Conservation (phyloP, 2,113 vertebrate genomes). For the Etheostoma spectabile region DNA sequence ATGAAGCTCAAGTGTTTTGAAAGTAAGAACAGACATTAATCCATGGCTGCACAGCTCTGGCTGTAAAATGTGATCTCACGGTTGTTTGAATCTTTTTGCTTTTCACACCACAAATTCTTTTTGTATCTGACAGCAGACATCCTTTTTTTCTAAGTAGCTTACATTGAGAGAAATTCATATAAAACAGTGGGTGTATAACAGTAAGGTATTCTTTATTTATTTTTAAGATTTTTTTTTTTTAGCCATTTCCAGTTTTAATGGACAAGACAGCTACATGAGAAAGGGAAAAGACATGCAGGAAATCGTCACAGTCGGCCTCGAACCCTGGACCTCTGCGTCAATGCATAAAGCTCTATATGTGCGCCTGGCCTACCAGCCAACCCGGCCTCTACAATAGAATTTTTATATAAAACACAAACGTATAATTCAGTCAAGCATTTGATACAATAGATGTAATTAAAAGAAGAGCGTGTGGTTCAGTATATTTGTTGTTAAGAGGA, state of each 20-base stretch:
- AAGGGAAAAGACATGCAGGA: no score
- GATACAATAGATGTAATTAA: neutral
- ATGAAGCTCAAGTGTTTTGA: slow-evolving; percentile 11
- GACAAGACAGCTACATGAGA: no score
- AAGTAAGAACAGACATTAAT: slow-evolving; percentile 7
- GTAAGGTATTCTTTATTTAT: no score
- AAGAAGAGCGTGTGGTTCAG: neutral
- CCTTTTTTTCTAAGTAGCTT: neutral
- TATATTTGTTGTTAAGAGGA: neutral
- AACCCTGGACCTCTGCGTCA: no score
- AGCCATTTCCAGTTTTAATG: no score
- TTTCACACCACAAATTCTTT: neutral
- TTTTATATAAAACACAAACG: neutral
- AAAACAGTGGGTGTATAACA: neutral
- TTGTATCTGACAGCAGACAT: neutral
- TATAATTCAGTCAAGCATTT: neutral
- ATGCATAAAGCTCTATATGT: no score
- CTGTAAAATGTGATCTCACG: slow-evolving; percentile 6
- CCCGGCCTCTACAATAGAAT: no score
- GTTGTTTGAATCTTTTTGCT: slow-evolving; percentile 9
- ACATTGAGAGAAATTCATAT: neutral
- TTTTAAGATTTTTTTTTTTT: no score
- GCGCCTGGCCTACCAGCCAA: no score
- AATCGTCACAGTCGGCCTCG: no score
- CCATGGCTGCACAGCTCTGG: neutral